phyloP scores from a whole-genome alignment of 1,140 invertebrate species.

The Meloidogyne hapla region DNA sequence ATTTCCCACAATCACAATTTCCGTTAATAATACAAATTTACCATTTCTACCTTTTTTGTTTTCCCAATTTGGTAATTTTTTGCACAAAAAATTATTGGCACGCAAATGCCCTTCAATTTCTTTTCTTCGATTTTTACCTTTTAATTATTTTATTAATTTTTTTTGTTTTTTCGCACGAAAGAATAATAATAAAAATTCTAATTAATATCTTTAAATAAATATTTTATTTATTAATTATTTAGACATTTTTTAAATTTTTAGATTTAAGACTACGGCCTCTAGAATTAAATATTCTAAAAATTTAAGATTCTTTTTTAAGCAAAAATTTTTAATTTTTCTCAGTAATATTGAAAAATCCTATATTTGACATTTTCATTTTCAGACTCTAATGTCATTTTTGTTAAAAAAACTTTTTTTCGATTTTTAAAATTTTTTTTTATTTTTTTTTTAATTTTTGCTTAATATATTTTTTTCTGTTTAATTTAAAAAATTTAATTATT shows the following conservation, averaged over 20 bases:
- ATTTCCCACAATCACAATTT: background rate
- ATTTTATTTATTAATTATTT: too few species aligned
- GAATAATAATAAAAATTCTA: too few species aligned
- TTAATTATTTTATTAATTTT: background rate
- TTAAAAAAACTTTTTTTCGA: background rate
- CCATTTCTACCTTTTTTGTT: background rate
- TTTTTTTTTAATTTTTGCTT: background rate
- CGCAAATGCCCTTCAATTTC: background rate
- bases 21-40: background rate
- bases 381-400: too few species aligned
- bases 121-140: background rate
- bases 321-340: too few species aligned
- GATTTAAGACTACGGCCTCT: too few species aligned
- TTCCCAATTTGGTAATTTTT: background rate
- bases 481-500: too few species aligned
- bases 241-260: too few species aligned
- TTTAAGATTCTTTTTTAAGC: too few species aligned
- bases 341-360: too few species aligned
- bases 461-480: background rate
- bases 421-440: background rate
- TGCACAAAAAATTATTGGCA: background rate
- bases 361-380: too few species aligned
- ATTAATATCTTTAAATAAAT: too few species aligned
- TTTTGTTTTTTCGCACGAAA: background rate
- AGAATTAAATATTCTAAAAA: too few species aligned